Evolutionary conservation across 2,797 vertebrate genomes (phyloP).

Genomic region (Sebastes baramenuke): DNA sequence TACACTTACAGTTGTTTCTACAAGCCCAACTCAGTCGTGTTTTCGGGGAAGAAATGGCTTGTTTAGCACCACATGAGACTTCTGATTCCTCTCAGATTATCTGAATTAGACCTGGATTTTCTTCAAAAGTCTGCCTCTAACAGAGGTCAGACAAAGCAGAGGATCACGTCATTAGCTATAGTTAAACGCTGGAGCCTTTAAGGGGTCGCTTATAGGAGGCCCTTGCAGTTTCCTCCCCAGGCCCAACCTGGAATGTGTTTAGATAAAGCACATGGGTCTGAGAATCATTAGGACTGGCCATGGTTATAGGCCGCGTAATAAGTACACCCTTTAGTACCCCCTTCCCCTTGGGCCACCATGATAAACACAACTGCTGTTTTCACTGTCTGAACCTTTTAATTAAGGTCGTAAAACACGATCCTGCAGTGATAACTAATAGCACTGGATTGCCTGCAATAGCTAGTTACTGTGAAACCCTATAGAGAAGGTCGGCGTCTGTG

Average conservation of each 20-base stretch:
- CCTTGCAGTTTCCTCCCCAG: constrained; percentile 24
- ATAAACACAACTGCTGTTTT: constrained; percentile 75
- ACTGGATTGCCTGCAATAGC: constrained; percentile 15
- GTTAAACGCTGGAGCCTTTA: constrained; percentile 31
- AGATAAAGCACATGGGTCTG: constrained; percentile 47
- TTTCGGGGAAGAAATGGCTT: constrained; percentile 23
- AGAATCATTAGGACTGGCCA: constrained; percentile 48
- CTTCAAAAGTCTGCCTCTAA: neutral
- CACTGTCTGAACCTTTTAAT: constrained; percentile 71
- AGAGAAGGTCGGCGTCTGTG: constrained; percentile 22
- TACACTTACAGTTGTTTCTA: constrained; percentile 34
- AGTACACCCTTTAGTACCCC: constrained; percentile 36
- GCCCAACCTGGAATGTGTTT: constrained; percentile 58
- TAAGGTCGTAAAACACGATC: constrained; percentile 69
- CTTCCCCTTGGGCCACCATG: constrained; percentile 46
- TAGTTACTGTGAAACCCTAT: constrained; percentile 18
- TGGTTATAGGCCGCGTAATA: constrained; percentile 53
- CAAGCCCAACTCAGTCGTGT: constrained; percentile 22
- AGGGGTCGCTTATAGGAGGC: constrained; percentile 23
- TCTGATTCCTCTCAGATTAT: constrained; percentile 9
- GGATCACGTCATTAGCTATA: constrained; percentile 30
- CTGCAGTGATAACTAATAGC: constrained; percentile 63
- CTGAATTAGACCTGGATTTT: constrained; percentile 6
- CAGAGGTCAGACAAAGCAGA: constrained; percentile 14
- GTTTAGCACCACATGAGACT: constrained; percentile 11